Evolutionary conservation across 2,797 vertebrate genomes (phyloP).

Genomic region (Micropoecilia bifurca): DNA sequence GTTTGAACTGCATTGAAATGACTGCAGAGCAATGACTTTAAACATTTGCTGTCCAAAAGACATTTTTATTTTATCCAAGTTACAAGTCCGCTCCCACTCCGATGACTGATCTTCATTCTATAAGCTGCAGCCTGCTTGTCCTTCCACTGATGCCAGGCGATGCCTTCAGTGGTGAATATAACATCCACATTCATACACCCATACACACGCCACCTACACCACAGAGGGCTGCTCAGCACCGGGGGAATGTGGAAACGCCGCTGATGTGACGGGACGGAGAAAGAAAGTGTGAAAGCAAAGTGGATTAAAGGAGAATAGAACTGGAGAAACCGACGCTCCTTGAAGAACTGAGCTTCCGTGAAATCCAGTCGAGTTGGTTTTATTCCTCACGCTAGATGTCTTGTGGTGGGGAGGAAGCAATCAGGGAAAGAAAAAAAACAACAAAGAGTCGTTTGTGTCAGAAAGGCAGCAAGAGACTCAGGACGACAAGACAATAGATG

Average conservation of each 20-base stretch:
- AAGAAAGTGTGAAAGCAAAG: constrained; percentile 48
- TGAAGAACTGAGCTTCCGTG: constrained; percentile 33
- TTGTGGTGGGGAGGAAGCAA: constrained; percentile 37
- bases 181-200: constrained; percentile 37
- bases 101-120: constrained; percentile 19
- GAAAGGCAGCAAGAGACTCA: constrained; percentile 24
- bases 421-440: constrained; percentile 12
- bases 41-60: constrained; percentile 28
- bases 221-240: constrained; percentile 39
- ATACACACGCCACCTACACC: constrained; percentile 55
- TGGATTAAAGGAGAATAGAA: constrained; percentile 27
- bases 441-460: constrained; percentile 11
- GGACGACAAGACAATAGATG: constrained; percentile 52
- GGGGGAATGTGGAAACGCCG: constrained; percentile 52
- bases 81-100: background rate
- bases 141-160: constrained; percentile 24
- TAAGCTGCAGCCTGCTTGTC: constrained; percentile 34
- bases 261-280: constrained; percentile 40
- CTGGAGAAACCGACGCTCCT: constrained; percentile 28
- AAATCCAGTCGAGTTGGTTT: constrained; percentile 45
- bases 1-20: background rate
- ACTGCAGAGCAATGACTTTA: background rate
- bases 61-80: constrained; percentile 22
- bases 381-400: constrained; percentile 33
- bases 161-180: constrained; percentile 22